phyloP scores from a whole-genome alignment of 2,888 invertebrate species.

The Nowickia ferox region DNA sequence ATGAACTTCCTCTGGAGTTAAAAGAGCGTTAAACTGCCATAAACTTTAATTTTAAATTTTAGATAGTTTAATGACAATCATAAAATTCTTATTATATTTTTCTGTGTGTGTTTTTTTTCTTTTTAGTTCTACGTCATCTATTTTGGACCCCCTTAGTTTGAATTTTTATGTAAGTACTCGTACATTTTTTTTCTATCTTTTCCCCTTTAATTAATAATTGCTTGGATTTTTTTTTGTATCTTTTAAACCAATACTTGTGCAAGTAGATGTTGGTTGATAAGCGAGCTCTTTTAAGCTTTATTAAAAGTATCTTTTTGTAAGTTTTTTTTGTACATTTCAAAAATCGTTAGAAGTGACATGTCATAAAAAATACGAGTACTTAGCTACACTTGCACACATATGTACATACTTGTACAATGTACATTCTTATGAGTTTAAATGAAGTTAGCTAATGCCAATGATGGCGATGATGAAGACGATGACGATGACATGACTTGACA shows the following conservation, averaged over 20 bases:
- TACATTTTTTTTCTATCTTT: not conserved
- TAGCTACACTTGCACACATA: slow-evolving; percentile 49
- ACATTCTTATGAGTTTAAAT: not conserved
- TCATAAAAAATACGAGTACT: slow-evolving; percentile 56
- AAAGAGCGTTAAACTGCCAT: slow-evolving; percentile 58
- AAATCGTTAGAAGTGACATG: slow-evolving; percentile 59
- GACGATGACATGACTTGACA: slow-evolving; percentile 61
- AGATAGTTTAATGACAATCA: slow-evolving; percentile 64
- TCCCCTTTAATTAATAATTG: not conserved
- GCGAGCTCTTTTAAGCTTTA: slow-evolving; percentile 17
- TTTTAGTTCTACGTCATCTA: not conserved
- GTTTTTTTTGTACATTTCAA: slow-evolving; percentile 24
- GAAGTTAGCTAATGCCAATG: not conserved
- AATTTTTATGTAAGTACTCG: not conserved
- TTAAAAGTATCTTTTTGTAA: slow-evolving; percentile 1
- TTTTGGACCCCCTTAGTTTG: slow-evolving; percentile 14
- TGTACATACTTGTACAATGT: not conserved
- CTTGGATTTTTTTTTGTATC: not conserved
- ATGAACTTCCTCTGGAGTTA: slow-evolving; percentile 53
- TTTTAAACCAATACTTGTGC: not conserved
- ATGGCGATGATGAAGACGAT: slow-evolving; percentile 2
- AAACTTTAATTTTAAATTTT: slow-evolving; percentile 44
- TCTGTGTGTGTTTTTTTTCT: not conserved
- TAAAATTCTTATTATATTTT: slow-evolving; percentile 28
- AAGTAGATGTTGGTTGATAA: slow-evolving; percentile 2